phyloP scores from a whole-genome alignment of 2,113 vertebrate species.

The Peucedramus taeniatus region DNA sequence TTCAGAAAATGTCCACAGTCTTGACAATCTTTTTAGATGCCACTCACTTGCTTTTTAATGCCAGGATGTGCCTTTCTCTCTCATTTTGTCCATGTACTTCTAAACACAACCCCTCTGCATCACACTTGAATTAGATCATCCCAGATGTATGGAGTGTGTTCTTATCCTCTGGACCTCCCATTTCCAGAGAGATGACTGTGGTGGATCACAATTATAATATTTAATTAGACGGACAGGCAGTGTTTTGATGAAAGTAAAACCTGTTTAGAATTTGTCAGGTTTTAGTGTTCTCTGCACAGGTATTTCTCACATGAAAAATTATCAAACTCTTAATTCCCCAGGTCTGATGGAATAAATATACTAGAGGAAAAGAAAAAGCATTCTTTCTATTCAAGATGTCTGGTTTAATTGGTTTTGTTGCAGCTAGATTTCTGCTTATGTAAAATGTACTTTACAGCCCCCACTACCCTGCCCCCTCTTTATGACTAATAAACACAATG shows the following conservation, averaged over 20 bases:
- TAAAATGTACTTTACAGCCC: not conserved
- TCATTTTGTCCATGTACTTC: not conserved
- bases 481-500: not conserved
- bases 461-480: not conserved
- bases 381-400: not conserved
- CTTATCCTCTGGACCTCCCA: not conserved
- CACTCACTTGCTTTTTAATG: not conserved
- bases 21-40: not conserved
- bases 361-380: not conserved
- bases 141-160: not conserved
- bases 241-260: not conserved
- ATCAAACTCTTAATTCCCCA: not conserved
- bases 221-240: not conserved
- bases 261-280: not conserved
- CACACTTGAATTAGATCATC: not conserved
- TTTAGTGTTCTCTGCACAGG: not conserved
- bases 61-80: not conserved
- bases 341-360: not conserved
- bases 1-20: not conserved
- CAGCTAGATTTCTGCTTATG: not conserved
- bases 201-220: not conserved
- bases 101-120: not conserved
- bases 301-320: not conserved
- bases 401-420: not conserved
- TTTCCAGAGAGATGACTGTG: not conserved